phyloP scores from a whole-genome alignment of 2,113 vertebrate genomes.

The Xenopus borealis region DNA sequence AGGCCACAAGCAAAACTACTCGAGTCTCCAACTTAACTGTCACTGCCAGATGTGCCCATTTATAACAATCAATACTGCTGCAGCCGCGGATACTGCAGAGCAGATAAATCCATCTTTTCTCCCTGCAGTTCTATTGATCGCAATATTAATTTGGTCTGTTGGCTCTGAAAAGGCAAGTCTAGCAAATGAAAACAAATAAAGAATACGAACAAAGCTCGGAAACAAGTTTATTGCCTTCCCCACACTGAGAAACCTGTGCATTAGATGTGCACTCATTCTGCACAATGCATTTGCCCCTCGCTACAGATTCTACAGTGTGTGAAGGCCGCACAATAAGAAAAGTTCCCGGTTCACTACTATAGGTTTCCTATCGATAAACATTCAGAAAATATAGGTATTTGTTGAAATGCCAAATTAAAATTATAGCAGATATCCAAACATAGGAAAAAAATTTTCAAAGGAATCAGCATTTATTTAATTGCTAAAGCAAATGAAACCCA shows the following conservation, averaged over 20 bases:
- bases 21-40: too few relatives aligned
- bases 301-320: background rate
- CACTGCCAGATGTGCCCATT: background rate
- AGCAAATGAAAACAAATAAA: conserved; percentile 7
- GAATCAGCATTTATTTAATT: too few relatives aligned
- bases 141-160: conserved; percentile 27
- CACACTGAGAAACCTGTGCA: background rate
- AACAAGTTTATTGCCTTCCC: conserved; percentile 5
- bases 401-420: too few relatives aligned
- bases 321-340: too few relatives aligned
- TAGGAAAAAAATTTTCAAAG: too few relatives aligned
- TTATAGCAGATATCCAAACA: too few relatives aligned
- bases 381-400: too few relatives aligned
- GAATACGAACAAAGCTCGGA: background rate
- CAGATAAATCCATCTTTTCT: conserved; percentile 15
- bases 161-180: conserved; percentile 24
- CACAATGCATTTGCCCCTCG: background rate
- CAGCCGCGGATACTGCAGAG: background rate
- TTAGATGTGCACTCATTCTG: background rate
- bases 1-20: background rate
- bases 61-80: conserved; percentile 3
- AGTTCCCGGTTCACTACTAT: too few relatives aligned
- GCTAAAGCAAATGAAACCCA: too few relatives aligned
- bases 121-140: conserved; percentile 27
- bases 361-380: too few relatives aligned